A percentile compares a stretch with the other conserved stretches of the same genome.
phyloP scores from a whole-genome alignment of 2,888 invertebrate species.

The Machimus rusticus region DNA sequence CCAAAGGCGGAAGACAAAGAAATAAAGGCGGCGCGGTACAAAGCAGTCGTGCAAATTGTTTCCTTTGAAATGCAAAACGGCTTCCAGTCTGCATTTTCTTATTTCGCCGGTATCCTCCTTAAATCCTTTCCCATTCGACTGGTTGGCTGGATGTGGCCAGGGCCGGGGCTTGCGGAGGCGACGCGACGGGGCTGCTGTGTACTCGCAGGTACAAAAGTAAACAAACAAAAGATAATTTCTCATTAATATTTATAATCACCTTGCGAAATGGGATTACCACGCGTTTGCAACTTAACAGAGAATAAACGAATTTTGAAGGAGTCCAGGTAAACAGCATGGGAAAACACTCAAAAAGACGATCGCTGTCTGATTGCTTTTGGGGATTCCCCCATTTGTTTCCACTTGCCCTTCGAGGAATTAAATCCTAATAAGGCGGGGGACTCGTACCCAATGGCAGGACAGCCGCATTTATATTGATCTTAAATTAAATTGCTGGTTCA shows the following conservation, averaged over 20 bases:
- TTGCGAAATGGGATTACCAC: conserved; percentile 38
- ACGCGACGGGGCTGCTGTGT: not conserved
- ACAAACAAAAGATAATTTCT: conserved; percentile 43
- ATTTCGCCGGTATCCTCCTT: conserved; percentile 25
- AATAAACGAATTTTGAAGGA: conserved; percentile 30
- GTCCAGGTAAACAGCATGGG: not conserved
- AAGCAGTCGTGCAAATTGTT: conserved; percentile 38
- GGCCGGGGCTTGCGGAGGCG: not conserved
- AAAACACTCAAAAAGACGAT: not conserved
- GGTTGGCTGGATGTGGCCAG: not conserved
- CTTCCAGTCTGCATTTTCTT: conserved; percentile 37
- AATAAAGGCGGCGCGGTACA: conserved; percentile 10
- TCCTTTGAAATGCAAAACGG: conserved; percentile 41
- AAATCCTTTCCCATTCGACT: conserved; percentile 24
- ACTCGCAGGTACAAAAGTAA: conserved; percentile 25
- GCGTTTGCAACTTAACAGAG: conserved; percentile 20
- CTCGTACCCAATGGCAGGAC: not conserved
- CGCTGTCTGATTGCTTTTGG: conserved; percentile 31
- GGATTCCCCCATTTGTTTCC: not conserved
- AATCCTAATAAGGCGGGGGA: not conserved
- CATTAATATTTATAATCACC: conserved; percentile 43
- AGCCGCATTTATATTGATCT: not conserved
- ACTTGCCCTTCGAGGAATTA: conserved; percentile 9
- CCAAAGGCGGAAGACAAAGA: conserved; percentile 32
- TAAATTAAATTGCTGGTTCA: not conserved